Conservation (phyloP, 2,113 vertebrate genomes). For the Hystrix brachyura region DNA sequence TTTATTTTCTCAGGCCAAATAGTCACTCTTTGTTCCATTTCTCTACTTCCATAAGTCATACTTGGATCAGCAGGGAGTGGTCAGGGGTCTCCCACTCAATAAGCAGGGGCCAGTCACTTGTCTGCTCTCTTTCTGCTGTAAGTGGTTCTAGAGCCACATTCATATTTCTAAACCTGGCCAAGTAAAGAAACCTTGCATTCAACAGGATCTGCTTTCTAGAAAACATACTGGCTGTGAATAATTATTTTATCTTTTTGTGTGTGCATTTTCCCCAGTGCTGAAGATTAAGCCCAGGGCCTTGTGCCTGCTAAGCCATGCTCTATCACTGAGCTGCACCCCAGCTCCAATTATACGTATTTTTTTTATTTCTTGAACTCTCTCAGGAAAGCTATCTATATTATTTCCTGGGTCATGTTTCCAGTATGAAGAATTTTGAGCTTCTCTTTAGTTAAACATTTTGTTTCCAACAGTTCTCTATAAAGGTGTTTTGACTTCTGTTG, state of each 20-base stretch:
- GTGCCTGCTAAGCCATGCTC: neutral
- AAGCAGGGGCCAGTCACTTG: neutral
- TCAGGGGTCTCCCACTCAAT: neutral
- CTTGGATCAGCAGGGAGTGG: neutral
- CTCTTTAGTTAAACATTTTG: constrained; percentile 6
- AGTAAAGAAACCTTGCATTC: neutral
- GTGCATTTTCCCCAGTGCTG: neutral
- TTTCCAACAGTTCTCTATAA: constrained; percentile 29
- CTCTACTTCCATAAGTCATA: neutral
- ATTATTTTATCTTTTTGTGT: neutral
- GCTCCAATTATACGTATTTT: neutral
- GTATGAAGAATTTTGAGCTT: neutral
- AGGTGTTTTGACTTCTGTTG: constrained; percentile 55
- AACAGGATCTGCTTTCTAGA: neutral
- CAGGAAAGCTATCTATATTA: neutral
- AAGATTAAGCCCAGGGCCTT: neutral
- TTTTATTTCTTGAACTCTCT: neutral
- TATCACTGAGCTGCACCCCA: accelerated
- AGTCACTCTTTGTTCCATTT: neutral
- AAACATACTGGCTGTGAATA: neutral
- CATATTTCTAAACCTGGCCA: neutral
- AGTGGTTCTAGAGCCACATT: neutral
- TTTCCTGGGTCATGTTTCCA: neutral
- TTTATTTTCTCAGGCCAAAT: neutral
- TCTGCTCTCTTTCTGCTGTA: neutral